phyloP scores from a whole-genome alignment of 2,888 invertebrate genomes.

The Exocentrus adspersus region DNA sequence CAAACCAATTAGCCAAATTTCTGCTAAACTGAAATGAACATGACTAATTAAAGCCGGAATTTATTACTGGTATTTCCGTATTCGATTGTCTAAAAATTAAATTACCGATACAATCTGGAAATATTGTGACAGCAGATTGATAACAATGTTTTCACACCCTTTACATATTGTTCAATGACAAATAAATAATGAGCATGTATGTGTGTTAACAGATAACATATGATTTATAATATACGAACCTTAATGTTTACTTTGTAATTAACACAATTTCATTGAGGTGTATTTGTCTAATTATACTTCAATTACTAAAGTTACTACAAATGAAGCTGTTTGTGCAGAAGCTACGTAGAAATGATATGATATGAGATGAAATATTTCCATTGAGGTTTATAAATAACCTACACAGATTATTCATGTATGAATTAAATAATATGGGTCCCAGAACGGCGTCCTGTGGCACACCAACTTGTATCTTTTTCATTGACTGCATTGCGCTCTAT shows the following conservation, averaged over 20 bases:
- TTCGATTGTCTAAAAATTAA: not conserved
- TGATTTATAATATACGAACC: constrained; percentile 3
- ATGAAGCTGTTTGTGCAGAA: too few relatives aligned
- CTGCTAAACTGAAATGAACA: not conserved
- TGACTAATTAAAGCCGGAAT: not conserved
- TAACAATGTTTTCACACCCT: not conserved
- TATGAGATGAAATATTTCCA: too few relatives aligned
- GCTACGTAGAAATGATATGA: too few relatives aligned
- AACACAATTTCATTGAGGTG: constrained; percentile 3
- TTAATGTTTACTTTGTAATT: constrained; percentile 15
- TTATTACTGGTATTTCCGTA: not conserved
- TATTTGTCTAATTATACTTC: not conserved
- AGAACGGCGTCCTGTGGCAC: too few relatives aligned
- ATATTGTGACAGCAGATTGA: not conserved
- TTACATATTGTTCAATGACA: not conserved
- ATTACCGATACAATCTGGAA: not conserved
- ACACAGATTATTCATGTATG: too few relatives aligned
- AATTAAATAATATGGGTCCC: too few relatives aligned
- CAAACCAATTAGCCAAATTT: not conserved
- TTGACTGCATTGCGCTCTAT: too few relatives aligned
- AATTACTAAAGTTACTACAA: not conserved
- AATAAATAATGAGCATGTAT: constrained; percentile 1
- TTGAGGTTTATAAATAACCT: too few relatives aligned
- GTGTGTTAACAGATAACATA: constrained; percentile 10
- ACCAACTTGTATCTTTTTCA: too few relatives aligned